Base-by-base conservation (phyloP, 2,888 invertebrate genomes). In the Epinotia demarniana region DNA sequence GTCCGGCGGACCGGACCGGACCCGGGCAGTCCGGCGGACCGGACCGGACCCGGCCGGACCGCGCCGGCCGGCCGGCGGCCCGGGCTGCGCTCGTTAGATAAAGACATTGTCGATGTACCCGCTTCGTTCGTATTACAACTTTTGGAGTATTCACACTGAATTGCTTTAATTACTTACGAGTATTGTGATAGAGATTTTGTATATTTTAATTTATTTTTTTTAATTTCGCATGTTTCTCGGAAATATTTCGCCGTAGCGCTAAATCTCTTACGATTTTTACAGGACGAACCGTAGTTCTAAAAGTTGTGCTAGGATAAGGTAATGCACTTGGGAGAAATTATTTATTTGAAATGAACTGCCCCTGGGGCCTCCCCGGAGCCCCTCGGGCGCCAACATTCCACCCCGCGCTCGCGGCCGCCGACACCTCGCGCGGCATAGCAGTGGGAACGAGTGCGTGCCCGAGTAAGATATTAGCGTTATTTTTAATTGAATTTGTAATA, bases 101-200 rank as follows among this genome's bases (percentile, higher is more conserved):
- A 81, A 83, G 83, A 82, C 84, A 81, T 74, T 80, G 81, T 84
- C 85, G 83, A 82, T 81, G 85, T 83, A 82, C 86, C 86, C 89
- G 90, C 90, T 89, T 89, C 87, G 86, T 89, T 89, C 86, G 89
- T 90, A 90, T 90, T 89, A 89, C 91, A 88, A 91, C 89, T 87
- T 91, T 92, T 91, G 92, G 92, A 93, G 92, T 92, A 92, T 93
- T 93, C 93, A 93, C 93, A 92, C 89, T 92, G 92, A 92, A 92
- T 93, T 89, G 94, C 94, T 94, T 94, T 93, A 94, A 93, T 93
- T 94, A 93, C 93, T 93, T 94, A 93, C 94, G 92, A 93, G 93
- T 93, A 93, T 94, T 94, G 94, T 93, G 94, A 93, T 94, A 94
- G 94, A 94, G 93, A 93, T 94, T 93, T 93, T 94, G 93, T 94